Evolutionary conservation across 1,140 invertebrate genomes (phyloP).

Genomic region (Hyphantria cunea): DNA sequence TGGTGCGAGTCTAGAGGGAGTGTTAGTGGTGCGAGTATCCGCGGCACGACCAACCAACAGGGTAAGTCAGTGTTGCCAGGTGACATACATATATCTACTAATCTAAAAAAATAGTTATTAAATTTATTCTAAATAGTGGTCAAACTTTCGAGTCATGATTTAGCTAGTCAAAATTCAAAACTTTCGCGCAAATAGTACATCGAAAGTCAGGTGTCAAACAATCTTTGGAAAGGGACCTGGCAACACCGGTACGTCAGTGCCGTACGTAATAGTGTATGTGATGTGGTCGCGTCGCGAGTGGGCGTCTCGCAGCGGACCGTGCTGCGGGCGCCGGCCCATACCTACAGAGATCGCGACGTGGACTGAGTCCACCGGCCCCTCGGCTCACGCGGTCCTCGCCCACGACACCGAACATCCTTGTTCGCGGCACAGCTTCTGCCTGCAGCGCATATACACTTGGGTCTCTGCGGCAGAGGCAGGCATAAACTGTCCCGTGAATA

Average conservation of each 20-base stretch:
- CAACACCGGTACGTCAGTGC: not conserved
- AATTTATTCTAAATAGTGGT: not conserved
- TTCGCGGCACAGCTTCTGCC: not conserved
- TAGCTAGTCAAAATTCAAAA: not conserved
- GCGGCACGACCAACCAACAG: slow-evolving; percentile 13
- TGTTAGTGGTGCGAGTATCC: slow-evolving; percentile 49
- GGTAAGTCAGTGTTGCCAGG: not conserved
- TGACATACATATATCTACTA: not conserved
- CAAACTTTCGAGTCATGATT: not conserved
- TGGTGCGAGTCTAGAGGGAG: slow-evolving; percentile 76
- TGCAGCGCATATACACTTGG: not conserved
- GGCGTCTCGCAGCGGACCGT: slow-evolving; percentile 48
- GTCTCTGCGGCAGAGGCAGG: slow-evolving; percentile 3
- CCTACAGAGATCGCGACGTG: slow-evolving; percentile 79
- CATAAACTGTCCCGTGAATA: not conserved
- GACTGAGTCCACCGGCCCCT: slow-evolving; percentile 64
- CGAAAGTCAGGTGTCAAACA: not conserved
- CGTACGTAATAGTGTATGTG: not conserved
- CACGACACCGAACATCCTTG: slow-evolving; percentile 2
- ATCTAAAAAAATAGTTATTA: not conserved
- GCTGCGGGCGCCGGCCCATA: slow-evolving; percentile 49
- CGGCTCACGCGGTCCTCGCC: slow-evolving; percentile 66
- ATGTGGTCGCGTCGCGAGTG: slow-evolving; percentile 35
- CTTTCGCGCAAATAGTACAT: not conserved
- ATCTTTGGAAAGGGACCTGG: not conserved